Conservation (phyloP, 2,797 vertebrate species). For the Alfaro cultratus region DNA sequence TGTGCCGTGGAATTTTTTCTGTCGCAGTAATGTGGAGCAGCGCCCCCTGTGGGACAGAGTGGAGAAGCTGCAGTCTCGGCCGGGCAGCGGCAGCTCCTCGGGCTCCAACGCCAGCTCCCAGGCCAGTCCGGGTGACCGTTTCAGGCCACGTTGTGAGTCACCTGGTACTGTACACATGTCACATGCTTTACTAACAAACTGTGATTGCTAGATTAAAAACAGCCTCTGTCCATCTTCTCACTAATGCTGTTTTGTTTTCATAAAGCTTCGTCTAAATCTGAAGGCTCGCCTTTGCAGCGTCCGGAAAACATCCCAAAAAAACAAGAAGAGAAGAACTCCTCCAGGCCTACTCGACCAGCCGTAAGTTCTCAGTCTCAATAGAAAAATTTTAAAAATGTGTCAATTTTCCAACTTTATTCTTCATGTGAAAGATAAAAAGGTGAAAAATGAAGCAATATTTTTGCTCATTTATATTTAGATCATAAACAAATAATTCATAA, state of each 20-base stretch:
- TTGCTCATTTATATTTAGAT: background rate
- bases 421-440: background rate
- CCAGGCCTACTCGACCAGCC: slow-evolving; percentile 85
- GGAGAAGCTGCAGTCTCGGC: slow-evolving; percentile 84
- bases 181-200: slow-evolving; percentile 9
- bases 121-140: slow-evolving; percentile 88
- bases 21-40: slow-evolving; percentile 85
- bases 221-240: background rate
- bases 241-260: slow-evolving; percentile 29
- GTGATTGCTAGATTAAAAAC: background rate
- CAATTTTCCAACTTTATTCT: background rate
- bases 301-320: slow-evolving; percentile 85
- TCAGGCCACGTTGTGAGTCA: slow-evolving; percentile 86
- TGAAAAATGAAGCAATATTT: background rate
- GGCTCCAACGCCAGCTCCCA: slow-evolving; percentile 95
- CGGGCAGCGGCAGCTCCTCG: slow-evolving; percentile 92
- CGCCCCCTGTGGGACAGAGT: slow-evolving; percentile 91
- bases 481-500: no score
- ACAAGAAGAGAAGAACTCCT: slow-evolving; percentile 86
- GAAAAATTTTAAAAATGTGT: background rate
- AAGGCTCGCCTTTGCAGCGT: slow-evolving; percentile 85
- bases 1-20: background rate
- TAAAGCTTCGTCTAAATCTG: slow-evolving; percentile 88
- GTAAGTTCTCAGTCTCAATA: slow-evolving; percentile 76
- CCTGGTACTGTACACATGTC: slow-evolving; percentile 58